Evolutionary conservation across 2,888 invertebrate species (phyloP), one percentile per base, ranked within the genome.

Genomic region (Calliopum simillimum): DNA sequence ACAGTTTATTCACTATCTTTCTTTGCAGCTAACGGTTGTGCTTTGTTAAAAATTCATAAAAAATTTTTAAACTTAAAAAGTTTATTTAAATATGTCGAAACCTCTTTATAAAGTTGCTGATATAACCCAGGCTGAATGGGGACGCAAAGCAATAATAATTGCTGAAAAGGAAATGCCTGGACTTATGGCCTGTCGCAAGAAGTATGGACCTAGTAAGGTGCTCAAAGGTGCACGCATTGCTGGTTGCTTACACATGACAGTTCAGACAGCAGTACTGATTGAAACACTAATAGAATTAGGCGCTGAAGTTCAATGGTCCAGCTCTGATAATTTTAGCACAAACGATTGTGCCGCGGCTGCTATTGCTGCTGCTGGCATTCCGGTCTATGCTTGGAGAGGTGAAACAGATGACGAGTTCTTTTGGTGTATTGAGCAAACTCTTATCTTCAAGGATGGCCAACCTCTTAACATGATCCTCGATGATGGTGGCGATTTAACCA

Each of bases 101-200:
- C 82, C 84, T 74, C 76, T 79, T 68, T 84, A 81, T 75, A 84
- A 84, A 84, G 85, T 84, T 76, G 98, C 99, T 81, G 95, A 99
- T 87, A 92, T 98, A 80, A 91, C 89, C 74, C 89, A 98, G 81
- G 97, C 98, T 56, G 97, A 96, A 83, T 95, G 94, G 91, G 99
- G 99, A 68, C 93, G 99, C 76, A 98, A 98, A 86, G 97, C 97
- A 86, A 97, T 99, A 77, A 94, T 93, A 82, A 88, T 99, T 82
- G 98, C 99, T 0, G 99, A 99, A 87, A 98, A 99, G 87, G 99
- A 99, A 88, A 99, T 99, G 99, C 99, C 99, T 1, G 99, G 99
- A 62, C 87, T 99, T 68, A 99, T 99, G 96, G 91, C 95, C 53
- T 92, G 99, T 82, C 91, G 99, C 47, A 90, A 90, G 82, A 95